Base-by-base conservation (phyloP, 1,140 invertebrate genomes). In the Maniola jurtina region DNA sequence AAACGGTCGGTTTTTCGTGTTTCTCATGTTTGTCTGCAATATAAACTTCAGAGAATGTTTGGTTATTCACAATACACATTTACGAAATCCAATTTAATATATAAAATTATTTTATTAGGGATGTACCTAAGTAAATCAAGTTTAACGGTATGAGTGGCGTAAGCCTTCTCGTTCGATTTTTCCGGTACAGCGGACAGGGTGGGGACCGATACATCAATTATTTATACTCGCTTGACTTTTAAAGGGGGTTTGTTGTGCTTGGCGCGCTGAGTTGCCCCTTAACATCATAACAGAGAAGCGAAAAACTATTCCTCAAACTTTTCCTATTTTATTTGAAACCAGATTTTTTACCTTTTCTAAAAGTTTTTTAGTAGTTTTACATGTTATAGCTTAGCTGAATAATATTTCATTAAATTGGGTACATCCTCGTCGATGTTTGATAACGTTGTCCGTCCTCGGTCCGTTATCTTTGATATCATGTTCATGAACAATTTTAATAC, bases 201-300 rank as follows among this genome's bases (percentile, higher is more conserved):
- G 70, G 68, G 59, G 67, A 62, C 71, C 70, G 73, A 81, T 79
- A 82, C 73, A 81, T 84, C 77, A 83, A 83, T 83, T 81, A 87
- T 83, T 81, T 81, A 82, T 84, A 78, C 71, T 64, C 63, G 71
- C 40, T 79, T 81, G 76, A 80, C 68, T 81, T 80, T 81, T 73
- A 80, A 76, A 80, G 74, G 35, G 45, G 57, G 64, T 72, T 25
- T 75, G 34, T 75, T 74, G 69, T 65, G 40, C 62, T 72, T 61
- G 58, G 36, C 66, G 36, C 66, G 52, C 64, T n/a, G 45, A 69
- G 36, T 25, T 71, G 42, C 45, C 15, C 55, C 56, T 74, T 75
- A 71, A 71, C 60, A 71, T 77, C 62, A 77, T 74, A 75, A 79
- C 63, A 72, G 63, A 69, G 68, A 72, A 72, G 63, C 48, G 16